Evolutionary conservation across 2,888 invertebrate genomes (phyloP).

Genomic region (Hirtodrosophila alboralis): DNA sequence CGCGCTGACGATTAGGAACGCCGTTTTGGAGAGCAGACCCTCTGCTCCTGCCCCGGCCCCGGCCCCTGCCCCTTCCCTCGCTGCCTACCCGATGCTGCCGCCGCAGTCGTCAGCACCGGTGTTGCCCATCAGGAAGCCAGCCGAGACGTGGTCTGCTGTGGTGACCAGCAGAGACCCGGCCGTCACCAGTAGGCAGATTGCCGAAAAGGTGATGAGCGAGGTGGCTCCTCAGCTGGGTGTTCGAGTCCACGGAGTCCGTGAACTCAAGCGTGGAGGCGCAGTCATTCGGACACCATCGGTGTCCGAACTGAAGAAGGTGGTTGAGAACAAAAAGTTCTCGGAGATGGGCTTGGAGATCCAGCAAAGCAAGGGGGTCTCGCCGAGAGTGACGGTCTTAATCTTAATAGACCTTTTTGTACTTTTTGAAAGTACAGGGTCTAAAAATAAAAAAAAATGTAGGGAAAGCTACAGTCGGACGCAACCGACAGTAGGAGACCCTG

Average conservation of each 20-base stretch:
- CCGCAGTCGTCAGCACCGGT: no score
- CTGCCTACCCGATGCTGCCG: background rate
- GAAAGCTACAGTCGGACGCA: no score
- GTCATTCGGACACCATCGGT: constrained; percentile 36
- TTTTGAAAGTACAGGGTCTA: no score
- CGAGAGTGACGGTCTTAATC: constrained; percentile 18
- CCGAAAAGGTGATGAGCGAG: constrained; percentile 1
- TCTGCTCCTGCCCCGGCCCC: no score
- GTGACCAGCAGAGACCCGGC: constrained; percentile 3
- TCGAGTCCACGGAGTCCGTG: constrained; percentile 2
- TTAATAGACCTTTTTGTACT: no score
- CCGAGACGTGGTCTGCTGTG: constrained; percentile 11
- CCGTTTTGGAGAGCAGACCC: no score
- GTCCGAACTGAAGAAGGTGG: constrained; percentile 22
- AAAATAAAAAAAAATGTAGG: no score
- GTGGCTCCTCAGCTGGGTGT: constrained; percentile 1
- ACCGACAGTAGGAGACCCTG: no score
- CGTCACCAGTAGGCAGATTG: background rate
- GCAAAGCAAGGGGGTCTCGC: background rate
- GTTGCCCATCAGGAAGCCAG: background rate
- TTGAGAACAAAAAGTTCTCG: constrained; percentile 19
- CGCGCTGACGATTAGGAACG: no score
- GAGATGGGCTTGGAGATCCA: constrained; percentile 12
- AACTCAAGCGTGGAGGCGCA: constrained; percentile 23
- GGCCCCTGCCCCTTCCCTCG: background rate